Conservation (phyloP, 53 echinoderm and acorn worm species). For the Holothuria leucospilota region DNA sequence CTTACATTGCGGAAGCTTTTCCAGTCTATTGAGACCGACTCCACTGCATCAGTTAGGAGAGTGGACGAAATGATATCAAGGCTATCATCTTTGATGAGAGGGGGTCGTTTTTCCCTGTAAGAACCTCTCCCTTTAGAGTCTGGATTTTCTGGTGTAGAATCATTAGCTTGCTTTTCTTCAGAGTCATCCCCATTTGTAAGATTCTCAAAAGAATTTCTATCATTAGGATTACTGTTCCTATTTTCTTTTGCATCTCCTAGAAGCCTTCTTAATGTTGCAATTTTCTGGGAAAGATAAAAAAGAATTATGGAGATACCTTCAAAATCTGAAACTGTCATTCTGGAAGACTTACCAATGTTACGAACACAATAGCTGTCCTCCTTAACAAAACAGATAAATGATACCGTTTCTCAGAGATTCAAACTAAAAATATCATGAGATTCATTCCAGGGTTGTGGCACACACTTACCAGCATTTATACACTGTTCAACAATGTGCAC, state of each 20-base stretch:
- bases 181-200: slow-evolving; percentile 49
- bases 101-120: slow-evolving; percentile 52
- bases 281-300: slow-evolving; percentile 65
- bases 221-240: neutral
- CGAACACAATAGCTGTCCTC: too few relatives aligned
- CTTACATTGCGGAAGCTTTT: slow-evolving; percentile 88
- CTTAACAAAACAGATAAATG: too few relatives aligned
- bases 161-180: slow-evolving; percentile 33
- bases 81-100: slow-evolving; percentile 80
- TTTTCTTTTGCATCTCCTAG: slow-evolving; percentile 59
- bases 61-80: slow-evolving; percentile 86
- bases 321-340: too few relatives aligned
- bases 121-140: slow-evolving; percentile 4
- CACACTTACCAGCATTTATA: too few relatives aligned
- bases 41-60: slow-evolving; percentile 58
- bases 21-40: slow-evolving; percentile 88
- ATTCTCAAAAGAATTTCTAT: slow-evolving; percentile 40
- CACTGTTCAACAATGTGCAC: too few relatives aligned
- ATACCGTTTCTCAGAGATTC: too few relatives aligned
- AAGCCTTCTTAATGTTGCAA: slow-evolving; percentile 74
- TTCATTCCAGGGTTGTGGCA: too few relatives aligned
- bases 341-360: too few relatives aligned
- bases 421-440: too few relatives aligned
- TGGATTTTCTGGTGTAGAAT: neutral
- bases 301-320: too few relatives aligned